Percentiles rank a stretch among this genome's conserved stretches.
Evolutionary conservation across 2,888 invertebrate species (phyloP).

Genomic region (Platycnemis pennipes): DNA sequence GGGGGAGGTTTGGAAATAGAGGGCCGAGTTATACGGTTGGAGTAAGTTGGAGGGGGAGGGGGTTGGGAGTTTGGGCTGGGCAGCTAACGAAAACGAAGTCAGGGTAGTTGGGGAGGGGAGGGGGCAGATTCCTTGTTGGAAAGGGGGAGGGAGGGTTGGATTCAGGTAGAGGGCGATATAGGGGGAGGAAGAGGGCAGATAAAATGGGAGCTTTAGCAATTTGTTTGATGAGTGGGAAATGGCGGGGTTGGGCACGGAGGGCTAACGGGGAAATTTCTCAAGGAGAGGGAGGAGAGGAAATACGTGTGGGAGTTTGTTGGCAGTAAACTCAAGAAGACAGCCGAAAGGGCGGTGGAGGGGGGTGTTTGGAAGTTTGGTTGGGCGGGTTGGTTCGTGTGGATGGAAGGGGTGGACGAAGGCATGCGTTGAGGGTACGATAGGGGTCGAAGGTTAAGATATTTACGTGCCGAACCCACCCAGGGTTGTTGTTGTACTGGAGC

Average conservation of each 20-base stretch:
- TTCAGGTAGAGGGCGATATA: too few relatives aligned
- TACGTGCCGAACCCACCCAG: not conserved
- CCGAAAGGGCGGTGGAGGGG: not conserved
- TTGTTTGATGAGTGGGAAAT: not conserved
- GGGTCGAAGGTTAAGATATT: slow-evolving; percentile 18
- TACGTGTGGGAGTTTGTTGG: not conserved
- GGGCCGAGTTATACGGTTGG: not conserved
- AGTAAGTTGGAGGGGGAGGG: not conserved
- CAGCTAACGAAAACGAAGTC: not conserved
- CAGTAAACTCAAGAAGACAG: not conserved
- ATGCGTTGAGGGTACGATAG: not conserved
- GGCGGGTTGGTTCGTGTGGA: not conserved
- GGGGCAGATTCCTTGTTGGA: not conserved
- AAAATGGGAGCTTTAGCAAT: not conserved
- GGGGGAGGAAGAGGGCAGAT: not conserved
- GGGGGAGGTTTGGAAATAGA: too few relatives aligned
- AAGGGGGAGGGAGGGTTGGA: not conserved
- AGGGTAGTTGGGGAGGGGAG: not conserved
- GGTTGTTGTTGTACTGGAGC: not conserved
- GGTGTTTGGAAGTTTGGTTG: too few relatives aligned
- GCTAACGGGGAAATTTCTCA: not conserved
- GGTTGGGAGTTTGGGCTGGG: not conserved
- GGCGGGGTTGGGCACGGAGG: not conserved
- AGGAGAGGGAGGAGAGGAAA: not conserved
- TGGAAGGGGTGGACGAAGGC: too few relatives aligned